Evolutionary conservation across 2,797 vertebrate genomes (phyloP), one percentile per base, ranked within the genome.

Genomic region (Gallinago nigripennis): DNA sequence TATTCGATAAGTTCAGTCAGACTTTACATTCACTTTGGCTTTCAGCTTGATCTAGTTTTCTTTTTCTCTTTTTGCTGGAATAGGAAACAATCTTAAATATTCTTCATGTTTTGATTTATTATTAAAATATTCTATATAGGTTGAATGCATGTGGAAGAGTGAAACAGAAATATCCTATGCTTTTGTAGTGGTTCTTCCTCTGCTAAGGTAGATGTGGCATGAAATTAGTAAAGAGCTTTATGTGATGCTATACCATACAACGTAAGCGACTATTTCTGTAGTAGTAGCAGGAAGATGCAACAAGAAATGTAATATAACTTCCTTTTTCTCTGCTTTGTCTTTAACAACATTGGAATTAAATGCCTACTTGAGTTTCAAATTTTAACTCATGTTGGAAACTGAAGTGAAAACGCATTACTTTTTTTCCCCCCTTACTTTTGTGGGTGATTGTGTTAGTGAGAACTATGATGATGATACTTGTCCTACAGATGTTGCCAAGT

Each of bases 381-480:
- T 39, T 17, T 68, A 56, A 37, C n/a, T 57, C 30, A 2, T 43
- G 6, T 54, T 75, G 69, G 35, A 39, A 81, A 43, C 43, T 9
- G 65, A 56, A 92, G 83, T 50, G 58, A 31, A 18, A 72, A 28
- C 9, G 16, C n/a, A 2, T 78, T 37, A 17, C 39, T 61, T n/a
- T 21, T 46, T 33, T 6, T 9, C 6, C 4, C 8, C 14, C n/a
- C 4, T 3, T 11, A 6, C 31, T 75, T 68, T 11, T 64, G 43
- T 75, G 19, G 14, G 15, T 54, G 28, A 10, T 6, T 6, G 0
- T 43, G 2, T 65, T 69, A 17, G 37, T 20, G 53, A 56, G 39
- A 82, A 2, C 20, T 10, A 2, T 24, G 18, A 4, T 24, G 18
- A 4, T 19, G 6, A 2, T 65, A 9, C 39, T 50, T n/a, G 1